A percentile compares a stretch with the other conserved stretches of the same genome.
Conservation (phyloP, 2,113 vertebrate genomes). For the Pseudorasbora parva region DNA sequence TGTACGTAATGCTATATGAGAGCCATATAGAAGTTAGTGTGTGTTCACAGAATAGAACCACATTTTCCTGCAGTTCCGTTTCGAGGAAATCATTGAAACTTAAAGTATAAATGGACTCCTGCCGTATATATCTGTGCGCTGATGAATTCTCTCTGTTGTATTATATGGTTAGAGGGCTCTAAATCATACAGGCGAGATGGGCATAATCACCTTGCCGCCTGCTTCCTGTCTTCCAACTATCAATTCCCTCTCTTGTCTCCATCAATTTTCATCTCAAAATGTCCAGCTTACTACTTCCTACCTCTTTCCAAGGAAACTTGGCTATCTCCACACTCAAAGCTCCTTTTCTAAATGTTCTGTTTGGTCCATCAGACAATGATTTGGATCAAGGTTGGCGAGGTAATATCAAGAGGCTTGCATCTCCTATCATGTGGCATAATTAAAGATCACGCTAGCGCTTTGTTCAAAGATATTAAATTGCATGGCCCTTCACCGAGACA, state of each 20-base stretch:
- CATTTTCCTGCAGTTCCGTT: slow-evolving; percentile 53
- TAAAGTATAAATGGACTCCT: slow-evolving; percentile 61
- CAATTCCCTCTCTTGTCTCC: slow-evolving; percentile 68
- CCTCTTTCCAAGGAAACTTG: not conserved
- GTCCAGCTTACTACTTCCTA: slow-evolving; percentile 2
- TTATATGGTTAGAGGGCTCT: slow-evolving; percentile 63
- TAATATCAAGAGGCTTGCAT: slow-evolving; percentile 62
- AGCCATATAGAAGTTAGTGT: slow-evolving; percentile 46
- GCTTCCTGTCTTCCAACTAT: slow-evolving; percentile 75
- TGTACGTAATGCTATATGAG: slow-evolving; percentile 9
- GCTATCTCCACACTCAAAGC: slow-evolving; percentile 37
- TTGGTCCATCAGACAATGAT: slow-evolving; percentile 66
- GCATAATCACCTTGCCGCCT: slow-evolving; percentile 73
- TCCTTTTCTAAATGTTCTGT: slow-evolving; percentile 66
- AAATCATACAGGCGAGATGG: slow-evolving; percentile 71
- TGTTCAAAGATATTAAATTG: slow-evolving; percentile 70
- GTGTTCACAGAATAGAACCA: slow-evolving; percentile 53
- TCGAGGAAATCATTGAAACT: slow-evolving; percentile 64
- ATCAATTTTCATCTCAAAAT: slow-evolving; percentile 70
- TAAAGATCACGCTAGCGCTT: slow-evolving; percentile 70
- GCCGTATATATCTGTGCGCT: slow-evolving; percentile 60
- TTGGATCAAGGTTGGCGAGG: slow-evolving; percentile 69
- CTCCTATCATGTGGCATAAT: slow-evolving; percentile 70
- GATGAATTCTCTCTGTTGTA: slow-evolving; percentile 72
- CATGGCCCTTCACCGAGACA: slow-evolving; percentile 58